These are phyloP conservation scores for Phoenicopterus ruber DNA, from an alignment of 2,113 vertebrate species.

Conservation along the genomic window DNA sequence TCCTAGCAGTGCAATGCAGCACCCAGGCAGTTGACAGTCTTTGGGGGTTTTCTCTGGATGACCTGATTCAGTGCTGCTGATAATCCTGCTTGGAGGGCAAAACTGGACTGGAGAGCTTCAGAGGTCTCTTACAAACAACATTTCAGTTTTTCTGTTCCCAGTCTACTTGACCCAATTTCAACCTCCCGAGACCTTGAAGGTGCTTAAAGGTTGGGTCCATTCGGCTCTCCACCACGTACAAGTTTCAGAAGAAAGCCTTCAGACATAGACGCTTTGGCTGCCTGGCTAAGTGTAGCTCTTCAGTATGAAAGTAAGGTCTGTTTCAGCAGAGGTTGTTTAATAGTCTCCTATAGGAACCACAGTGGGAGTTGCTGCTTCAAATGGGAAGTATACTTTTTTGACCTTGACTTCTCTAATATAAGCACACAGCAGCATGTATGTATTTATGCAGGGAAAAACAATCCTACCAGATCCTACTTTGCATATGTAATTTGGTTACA, in stretches of 20 bases:
- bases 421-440: slow-evolving; percentile 15
- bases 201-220: not conserved
- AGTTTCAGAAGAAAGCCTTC: not conserved
- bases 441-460: slow-evolving; percentile 33
- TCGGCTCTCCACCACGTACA: not conserved
- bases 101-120: not conserved
- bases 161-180: not conserved
- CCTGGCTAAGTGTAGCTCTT: not conserved
- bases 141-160: not conserved
- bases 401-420: slow-evolving; percentile 36
- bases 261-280: not conserved
- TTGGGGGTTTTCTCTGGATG: not conserved
- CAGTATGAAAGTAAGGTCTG: not conserved
- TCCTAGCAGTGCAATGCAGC: not conserved
- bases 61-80: not conserved
- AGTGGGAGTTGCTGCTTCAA: not conserved
- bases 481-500: slow-evolving; percentile 56
- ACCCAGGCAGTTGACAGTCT: not conserved
- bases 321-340: not conserved
- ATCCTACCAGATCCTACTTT: slow-evolving; percentile 31
- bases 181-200: not conserved
- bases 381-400: not conserved
- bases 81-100: not conserved
- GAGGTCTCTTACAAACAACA: not conserved
- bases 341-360: not conserved